Percentiles rank a stretch among this genome's conserved stretches.
Conservation (phyloP, 2,797 vertebrate species). For the Dallia pectoralis region DNA sequence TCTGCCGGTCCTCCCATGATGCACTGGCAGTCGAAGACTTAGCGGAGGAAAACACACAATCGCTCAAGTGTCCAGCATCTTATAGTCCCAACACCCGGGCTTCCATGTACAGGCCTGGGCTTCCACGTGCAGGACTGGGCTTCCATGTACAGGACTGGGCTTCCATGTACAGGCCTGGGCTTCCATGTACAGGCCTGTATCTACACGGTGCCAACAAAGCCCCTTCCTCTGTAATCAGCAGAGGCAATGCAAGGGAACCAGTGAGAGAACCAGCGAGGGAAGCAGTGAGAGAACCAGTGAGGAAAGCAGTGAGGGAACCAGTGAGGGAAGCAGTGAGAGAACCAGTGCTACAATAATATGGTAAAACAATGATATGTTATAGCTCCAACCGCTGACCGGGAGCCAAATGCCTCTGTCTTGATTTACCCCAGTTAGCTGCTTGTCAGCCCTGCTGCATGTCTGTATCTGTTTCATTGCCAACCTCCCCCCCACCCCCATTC, state of each 20-base stretch:
- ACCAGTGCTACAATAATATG: neutral
- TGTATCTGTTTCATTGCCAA: neutral
- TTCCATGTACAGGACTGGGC: too few species aligned
- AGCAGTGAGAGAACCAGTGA: neutral
- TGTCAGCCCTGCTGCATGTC: neutral
- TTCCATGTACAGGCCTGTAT: too few species aligned
- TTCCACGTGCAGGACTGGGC: too few species aligned
- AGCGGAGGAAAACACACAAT: too few species aligned
- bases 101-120: too few species aligned
- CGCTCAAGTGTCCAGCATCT: neutral
- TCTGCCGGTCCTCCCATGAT: too few species aligned
- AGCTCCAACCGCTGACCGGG: neutral
- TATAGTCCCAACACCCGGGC: neutral
- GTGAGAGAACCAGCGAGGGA: too few species aligned
- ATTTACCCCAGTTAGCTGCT: neutral
- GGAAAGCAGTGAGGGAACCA: too few species aligned
- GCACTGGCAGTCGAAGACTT: too few species aligned
- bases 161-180: too few species aligned
- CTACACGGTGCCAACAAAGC: too few species aligned
- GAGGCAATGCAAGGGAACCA: too few species aligned
- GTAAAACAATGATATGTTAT: neutral
- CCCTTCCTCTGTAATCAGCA: neutral
- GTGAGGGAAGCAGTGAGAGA: neutral
- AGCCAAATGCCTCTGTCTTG: neutral
- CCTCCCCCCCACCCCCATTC: neutral